phyloP scores from a whole-genome alignment of 2,113 vertebrate species.

The Phycodurus eques region DNA sequence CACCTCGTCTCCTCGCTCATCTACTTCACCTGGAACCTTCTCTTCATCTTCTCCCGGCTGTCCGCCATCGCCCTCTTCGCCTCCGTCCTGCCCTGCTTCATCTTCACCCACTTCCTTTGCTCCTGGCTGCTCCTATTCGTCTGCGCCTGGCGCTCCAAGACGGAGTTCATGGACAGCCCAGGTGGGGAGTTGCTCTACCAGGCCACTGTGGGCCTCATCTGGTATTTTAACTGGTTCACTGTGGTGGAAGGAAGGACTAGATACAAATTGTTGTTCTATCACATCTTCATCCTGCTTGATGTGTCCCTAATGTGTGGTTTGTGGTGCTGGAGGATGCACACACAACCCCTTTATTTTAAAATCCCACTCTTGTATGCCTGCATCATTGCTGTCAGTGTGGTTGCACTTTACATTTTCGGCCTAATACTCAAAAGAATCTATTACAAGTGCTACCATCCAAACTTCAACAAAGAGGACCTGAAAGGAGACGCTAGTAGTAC shows the following conservation, averaged over 20 bases:
- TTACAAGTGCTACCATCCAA: slow-evolving; percentile 59
- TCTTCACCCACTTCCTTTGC: slow-evolving; percentile 73
- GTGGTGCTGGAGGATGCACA: slow-evolving; percentile 62
- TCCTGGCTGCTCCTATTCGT: slow-evolving; percentile 77
- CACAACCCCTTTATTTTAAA: slow-evolving; percentile 1
- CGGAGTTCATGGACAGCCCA: slow-evolving; percentile 72
- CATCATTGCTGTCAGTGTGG: rapidly evolving
- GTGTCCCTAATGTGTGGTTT: slow-evolving; percentile 62
- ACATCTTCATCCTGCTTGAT: slow-evolving; percentile 73
- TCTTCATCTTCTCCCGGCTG: slow-evolving; percentile 78
- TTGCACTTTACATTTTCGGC: slow-evolving; percentile 20
- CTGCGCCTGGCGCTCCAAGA: slow-evolving; percentile 70
- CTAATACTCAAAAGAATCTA: slow-evolving; percentile 45
- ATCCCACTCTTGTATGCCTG: rapidly evolving
- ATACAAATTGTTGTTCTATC: slow-evolving; percentile 73
- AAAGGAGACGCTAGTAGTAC: neutral
- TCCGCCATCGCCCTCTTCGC: slow-evolving; percentile 74
- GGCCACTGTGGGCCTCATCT: slow-evolving; percentile 75
- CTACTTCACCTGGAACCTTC: slow-evolving; percentile 84
- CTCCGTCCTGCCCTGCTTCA: slow-evolving; percentile 63
- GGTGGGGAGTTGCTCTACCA: slow-evolving; percentile 77
- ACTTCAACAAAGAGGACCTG: neutral
- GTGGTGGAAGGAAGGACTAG: slow-evolving; percentile 65
- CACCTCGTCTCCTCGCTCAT: slow-evolving; percentile 32
- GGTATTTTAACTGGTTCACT: slow-evolving; percentile 88